phyloP scores from a whole-genome alignment of 2,113 vertebrate genomes.

The Austrofundulus limnaeus region DNA sequence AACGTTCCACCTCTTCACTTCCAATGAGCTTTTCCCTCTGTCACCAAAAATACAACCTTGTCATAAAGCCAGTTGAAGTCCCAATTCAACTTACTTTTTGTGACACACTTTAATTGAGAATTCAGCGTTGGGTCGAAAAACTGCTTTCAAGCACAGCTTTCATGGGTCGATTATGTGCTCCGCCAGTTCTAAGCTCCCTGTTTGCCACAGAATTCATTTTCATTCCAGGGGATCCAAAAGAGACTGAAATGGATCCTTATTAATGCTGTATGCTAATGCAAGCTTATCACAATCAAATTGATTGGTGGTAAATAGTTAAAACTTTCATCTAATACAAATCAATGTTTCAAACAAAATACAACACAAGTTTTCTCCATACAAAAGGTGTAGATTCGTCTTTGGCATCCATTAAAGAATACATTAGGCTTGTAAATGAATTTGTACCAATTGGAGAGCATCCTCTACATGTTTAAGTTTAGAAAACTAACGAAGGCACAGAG shows the following conservation, averaged over 20 bases:
- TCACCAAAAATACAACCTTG: constrained; percentile 62
- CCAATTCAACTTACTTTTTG: constrained; percentile 75
- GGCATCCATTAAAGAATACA: constrained; percentile 43
- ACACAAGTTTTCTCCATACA: constrained; percentile 46
- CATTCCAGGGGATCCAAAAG: constrained; percentile 73
- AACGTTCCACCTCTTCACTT: constrained; percentile 70
- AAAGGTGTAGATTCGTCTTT: constrained; percentile 58
- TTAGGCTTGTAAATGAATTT: constrained; percentile 57
- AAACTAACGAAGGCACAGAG: too few species aligned
- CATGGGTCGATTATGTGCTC: constrained; percentile 77
- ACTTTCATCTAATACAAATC: constrained; percentile 86
- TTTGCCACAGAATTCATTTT: constrained; percentile 72
- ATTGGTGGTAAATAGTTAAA: constrained; percentile 85
- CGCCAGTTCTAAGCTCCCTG: constrained; percentile 75
- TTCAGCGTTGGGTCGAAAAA: constrained; percentile 71
- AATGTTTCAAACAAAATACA: constrained; percentile 74
- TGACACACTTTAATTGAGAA: constrained; percentile 78
- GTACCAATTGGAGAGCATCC: constrained; percentile 40
- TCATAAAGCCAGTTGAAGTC: constrained; percentile 76
- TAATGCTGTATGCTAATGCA: constrained; percentile 72
- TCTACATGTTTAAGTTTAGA: constrained; percentile 38
- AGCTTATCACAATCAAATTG: constrained; percentile 79
- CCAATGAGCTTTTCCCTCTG: constrained; percentile 65
- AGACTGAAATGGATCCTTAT: constrained; percentile 73
- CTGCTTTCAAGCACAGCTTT: constrained; percentile 76